phyloP scores from a whole-genome alignment of 2,888 invertebrate genomes.

The Ypsolopha scabrella region DNA sequence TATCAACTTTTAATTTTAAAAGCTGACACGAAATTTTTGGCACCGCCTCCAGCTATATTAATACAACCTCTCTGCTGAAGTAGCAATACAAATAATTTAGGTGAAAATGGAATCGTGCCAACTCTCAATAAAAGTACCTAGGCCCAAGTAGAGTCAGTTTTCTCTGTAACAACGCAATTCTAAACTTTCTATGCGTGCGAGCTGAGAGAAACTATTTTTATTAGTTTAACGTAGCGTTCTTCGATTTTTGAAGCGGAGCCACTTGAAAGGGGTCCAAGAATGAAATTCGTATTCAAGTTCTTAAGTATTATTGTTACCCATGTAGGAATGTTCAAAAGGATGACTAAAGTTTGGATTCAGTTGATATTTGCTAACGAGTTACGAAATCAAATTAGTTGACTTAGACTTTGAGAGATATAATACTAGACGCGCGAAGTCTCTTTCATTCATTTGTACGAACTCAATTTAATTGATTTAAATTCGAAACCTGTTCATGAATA shows the following conservation, averaged over 20 bases:
- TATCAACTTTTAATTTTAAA: background rate
- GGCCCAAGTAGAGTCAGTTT: background rate
- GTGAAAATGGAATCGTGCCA: constrained; percentile 42
- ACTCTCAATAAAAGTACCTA: constrained; percentile 20
- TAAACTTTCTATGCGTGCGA: constrained; percentile 1
- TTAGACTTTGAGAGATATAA: background rate
- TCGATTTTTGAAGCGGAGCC: background rate
- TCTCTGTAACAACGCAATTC: background rate
- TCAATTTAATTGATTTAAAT: background rate
- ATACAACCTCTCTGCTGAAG: constrained; percentile 20
- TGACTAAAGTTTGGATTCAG: too few relatives aligned
- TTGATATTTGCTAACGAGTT: too few relatives aligned
- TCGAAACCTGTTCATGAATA: background rate
- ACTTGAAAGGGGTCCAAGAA: background rate
- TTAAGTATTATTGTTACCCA: too few relatives aligned
- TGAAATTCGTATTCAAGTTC: background rate
- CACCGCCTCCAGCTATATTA: constrained; percentile 10
- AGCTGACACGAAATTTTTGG: constrained; percentile 19
- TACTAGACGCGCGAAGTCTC: background rate
- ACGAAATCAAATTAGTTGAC: background rate
- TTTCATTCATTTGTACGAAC: background rate
- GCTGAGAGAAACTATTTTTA: background rate
- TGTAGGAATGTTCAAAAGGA: too few relatives aligned
- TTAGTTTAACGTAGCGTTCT: background rate
- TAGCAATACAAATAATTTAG: constrained; percentile 28